Conservation (phyloP, 2,888 invertebrate genomes). For the Tetragonula carbonaria region DNA sequence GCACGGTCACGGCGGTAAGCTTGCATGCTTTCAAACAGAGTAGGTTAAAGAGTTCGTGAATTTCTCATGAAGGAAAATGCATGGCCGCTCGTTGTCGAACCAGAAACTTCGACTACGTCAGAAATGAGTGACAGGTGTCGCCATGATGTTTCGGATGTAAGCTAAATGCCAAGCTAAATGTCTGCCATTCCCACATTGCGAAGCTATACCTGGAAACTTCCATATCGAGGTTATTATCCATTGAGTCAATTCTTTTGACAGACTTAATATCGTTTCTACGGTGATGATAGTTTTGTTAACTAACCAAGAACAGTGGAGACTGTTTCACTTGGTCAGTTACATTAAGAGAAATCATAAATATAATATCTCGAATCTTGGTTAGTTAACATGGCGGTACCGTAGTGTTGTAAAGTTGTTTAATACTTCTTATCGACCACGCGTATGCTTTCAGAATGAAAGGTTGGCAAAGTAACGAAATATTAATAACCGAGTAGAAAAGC, state of each 20-base stretch:
- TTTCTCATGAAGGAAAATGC: constrained; percentile 77
- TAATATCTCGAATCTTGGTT: no score
- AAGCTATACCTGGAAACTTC: neutral
- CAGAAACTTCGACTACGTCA: constrained; percentile 30
- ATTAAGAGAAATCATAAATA: no score
- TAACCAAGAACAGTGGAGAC: no score
- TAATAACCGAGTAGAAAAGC: neutral
- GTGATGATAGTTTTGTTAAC: no score
- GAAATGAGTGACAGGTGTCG: constrained; percentile 35
- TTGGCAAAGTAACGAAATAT: neutral
- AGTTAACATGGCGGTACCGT: no score
- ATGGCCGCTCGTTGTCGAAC: constrained; percentile 52
- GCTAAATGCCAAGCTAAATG: neutral
- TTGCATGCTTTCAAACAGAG: constrained; percentile 76
- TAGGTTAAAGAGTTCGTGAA: constrained; percentile 76
- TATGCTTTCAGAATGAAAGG: neutral
- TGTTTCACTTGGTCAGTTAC: no score
- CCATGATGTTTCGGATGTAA: neutral
- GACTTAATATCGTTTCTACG: no score
- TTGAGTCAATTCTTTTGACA: neutral
- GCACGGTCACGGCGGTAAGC: constrained; percentile 71
- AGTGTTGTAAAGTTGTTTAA: neutral
- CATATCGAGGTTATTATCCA: neutral
- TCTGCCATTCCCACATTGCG: neutral
- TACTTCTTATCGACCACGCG: neutral